Percentiles rank a stretch among this genome's conserved stretches.
These are phyloP conservation scores for Setipinna tenuifilis DNA, from an alignment of 2,797 vertebrate genomes.

Conservation along the genomic window DNA sequence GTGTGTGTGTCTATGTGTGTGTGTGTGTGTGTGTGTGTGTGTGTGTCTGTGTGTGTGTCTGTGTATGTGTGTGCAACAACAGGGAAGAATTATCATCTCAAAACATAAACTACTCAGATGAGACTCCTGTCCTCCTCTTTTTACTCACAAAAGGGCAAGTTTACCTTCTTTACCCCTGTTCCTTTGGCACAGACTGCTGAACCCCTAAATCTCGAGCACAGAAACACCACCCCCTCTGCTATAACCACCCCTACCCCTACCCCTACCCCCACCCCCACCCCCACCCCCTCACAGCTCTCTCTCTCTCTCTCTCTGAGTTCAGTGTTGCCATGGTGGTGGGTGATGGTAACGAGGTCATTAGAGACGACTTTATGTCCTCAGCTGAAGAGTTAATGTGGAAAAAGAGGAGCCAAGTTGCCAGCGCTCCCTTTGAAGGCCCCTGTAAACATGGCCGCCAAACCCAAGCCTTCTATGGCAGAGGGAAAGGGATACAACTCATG, in stretches of 20 bases:
- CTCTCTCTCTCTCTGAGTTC: neutral
- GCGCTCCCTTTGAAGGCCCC: slow-evolving; percentile 42
- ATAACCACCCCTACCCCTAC: too few species aligned
- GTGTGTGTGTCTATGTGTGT: neutral
- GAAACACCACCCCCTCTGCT: neutral
- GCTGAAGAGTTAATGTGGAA: slow-evolving; percentile 53
- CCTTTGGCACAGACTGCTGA: neutral
- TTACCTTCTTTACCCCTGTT: slow-evolving; percentile 9
- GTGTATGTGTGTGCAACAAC: neutral
- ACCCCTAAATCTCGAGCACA: neutral
- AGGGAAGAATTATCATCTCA: neutral
- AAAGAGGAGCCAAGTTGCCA: slow-evolving; percentile 39
- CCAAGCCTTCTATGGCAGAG: slow-evolving; percentile 10
- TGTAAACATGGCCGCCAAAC: slow-evolving; percentile 22
- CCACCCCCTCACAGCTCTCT: neutral
- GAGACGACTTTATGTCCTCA: slow-evolving; percentile 52
- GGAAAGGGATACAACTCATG: neutral
- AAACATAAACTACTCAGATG: neutral
- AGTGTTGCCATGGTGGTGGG: slow-evolving; percentile 20
- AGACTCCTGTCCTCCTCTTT: neutral
- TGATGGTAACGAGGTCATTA: slow-evolving; percentile 56
- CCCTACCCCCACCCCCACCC: neutral
- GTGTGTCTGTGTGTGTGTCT: neutral
- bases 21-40: neutral
- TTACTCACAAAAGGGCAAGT: neutral